Percentiles rank a stretch among this genome's conserved stretches.
These are phyloP conservation scores for Grantiella picta DNA, from an alignment of 2,113 vertebrate species.

Conservation along the genomic window DNA sequence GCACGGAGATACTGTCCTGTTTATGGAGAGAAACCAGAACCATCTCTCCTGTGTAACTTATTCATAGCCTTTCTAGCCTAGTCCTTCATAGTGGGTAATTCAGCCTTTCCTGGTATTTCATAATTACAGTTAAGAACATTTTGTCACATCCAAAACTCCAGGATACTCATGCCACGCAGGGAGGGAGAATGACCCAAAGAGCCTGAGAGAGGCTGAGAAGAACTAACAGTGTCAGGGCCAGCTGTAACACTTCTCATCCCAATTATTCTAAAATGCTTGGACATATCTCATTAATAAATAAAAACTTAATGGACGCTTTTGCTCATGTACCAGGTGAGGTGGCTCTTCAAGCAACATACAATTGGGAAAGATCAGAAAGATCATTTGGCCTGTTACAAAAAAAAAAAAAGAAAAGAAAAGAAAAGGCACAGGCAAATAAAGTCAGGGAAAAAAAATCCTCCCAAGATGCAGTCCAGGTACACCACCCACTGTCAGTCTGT, in stretches of 20 bases:
- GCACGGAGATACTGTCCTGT: background rate
- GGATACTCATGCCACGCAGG: background rate
- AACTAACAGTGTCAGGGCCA: background rate
- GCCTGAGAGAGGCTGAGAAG: background rate
- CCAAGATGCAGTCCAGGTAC: background rate
- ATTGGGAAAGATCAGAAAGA: background rate
- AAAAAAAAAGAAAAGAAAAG: background rate
- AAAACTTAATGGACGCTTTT: background rate
- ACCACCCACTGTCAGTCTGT: background rate
- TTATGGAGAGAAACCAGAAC: background rate
- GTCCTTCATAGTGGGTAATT: background rate
- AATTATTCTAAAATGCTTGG: background rate
- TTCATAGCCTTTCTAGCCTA: background rate
- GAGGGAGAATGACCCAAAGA: background rate
- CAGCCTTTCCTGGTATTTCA: background rate
- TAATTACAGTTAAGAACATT: background rate
- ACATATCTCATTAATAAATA: background rate
- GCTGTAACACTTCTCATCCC: background rate
- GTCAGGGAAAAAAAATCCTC: background rate
- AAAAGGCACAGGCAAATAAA: background rate
- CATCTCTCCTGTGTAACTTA: background rate
- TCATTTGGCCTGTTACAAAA: background rate
- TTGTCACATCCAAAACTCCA: background rate
- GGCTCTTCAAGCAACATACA: background rate
- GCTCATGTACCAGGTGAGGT: background rate